phyloP scores from a whole-genome alignment of 2,113 vertebrate genomes.

The Gavialis gangeticus region DNA sequence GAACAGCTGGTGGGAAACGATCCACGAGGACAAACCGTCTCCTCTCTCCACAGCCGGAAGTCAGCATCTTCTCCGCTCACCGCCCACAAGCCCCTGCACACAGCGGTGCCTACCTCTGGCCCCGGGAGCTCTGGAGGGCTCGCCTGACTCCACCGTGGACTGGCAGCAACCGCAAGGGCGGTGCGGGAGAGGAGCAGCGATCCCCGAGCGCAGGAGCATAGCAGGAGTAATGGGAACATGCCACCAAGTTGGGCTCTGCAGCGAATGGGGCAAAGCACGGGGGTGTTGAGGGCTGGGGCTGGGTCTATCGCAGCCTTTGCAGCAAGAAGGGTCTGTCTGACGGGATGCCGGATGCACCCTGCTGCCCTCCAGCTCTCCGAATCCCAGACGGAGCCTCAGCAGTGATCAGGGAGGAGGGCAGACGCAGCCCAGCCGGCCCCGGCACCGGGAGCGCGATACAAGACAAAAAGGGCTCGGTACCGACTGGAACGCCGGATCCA shows the following conservation, averaged over 20 bases:
- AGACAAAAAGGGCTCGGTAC: not conserved
- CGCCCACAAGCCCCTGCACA: too few species aligned
- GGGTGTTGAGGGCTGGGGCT: not conserved
- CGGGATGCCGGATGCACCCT: not conserved
- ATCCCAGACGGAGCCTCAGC: too few species aligned
- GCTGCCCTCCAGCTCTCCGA: not conserved
- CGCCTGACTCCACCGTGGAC: not conserved
- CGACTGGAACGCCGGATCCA: not conserved
- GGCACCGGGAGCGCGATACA: not conserved
- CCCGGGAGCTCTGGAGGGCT: not conserved
- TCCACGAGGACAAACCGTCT: too few species aligned
- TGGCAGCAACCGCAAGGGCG: too few species aligned
- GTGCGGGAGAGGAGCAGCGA: not conserved
- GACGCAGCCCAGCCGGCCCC: too few species aligned
- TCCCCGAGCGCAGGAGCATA: not conserved
- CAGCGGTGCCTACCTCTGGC: too few species aligned
- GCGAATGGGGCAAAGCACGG: rapidly evolving
- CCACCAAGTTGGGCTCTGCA: not conserved
- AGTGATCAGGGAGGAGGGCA: not conserved
- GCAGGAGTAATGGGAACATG: not conserved
- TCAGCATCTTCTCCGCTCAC: not conserved
- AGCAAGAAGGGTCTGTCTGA: too few species aligned
- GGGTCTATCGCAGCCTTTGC: too few species aligned
- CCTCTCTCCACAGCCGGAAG: not conserved
- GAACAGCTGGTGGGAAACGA: not conserved